Percentiles rank a stretch among this genome's conserved stretches.
Conservation (phyloP, 2,888 invertebrate species). For the Standfussiana lucernea region DNA sequence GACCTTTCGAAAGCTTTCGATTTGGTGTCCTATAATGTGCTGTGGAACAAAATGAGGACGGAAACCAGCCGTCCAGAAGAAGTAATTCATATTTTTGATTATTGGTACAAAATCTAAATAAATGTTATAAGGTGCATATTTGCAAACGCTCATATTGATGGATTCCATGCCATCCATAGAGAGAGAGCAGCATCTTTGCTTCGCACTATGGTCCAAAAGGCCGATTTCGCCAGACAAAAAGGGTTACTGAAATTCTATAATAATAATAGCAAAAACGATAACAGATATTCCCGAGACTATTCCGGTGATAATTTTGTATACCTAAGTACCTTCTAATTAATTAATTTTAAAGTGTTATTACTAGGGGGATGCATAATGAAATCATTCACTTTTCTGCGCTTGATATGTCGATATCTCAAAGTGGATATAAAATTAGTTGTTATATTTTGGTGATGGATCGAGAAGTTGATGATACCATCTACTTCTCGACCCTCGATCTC, state of each 20-base stretch:
- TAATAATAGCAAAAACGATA: background rate
- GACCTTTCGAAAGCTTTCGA: too few species aligned
- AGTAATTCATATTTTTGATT: too few species aligned
- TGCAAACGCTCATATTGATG: too few species aligned
- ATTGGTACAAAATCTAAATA: too few species aligned
- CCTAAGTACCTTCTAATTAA: background rate
- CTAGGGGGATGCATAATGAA: background rate
- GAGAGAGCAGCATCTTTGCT: too few species aligned
- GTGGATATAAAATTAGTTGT: background rate
- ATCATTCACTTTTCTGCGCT: background rate
- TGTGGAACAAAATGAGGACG: too few species aligned
- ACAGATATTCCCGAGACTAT: conserved; percentile 6
- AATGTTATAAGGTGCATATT: too few species aligned
- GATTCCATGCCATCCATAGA: too few species aligned
- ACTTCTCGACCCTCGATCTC: too few species aligned
- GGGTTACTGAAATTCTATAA: too few species aligned
- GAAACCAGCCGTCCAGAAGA: too few species aligned
- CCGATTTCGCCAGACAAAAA: background rate
- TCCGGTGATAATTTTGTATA: conserved; percentile 4
- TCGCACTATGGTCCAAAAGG: background rate
- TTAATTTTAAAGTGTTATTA: background rate
- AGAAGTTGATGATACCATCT: background rate
- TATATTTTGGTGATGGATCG: background rate
- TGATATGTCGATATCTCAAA: background rate
- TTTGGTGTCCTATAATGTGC: too few species aligned